These are phyloP conservation scores for Rallus limicola DNA, from an alignment of 2,113 vertebrate species.

Conservation along the genomic window DNA sequence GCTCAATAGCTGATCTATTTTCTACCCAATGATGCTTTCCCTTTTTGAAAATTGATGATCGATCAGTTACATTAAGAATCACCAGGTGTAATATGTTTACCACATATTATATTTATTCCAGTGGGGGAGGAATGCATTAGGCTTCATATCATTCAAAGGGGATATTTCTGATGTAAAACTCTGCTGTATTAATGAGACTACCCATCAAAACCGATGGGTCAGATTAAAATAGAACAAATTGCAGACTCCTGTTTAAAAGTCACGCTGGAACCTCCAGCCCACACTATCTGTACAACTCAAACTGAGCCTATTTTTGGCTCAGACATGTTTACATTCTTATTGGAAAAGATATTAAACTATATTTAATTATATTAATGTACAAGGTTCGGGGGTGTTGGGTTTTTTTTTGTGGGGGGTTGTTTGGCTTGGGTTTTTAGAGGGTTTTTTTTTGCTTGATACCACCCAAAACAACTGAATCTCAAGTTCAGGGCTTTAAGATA, in stretches of 20 bases:
- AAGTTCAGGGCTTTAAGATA: neutral
- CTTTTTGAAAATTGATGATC: conserved; percentile 29
- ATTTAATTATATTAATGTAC: neutral
- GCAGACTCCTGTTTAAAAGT: conserved; percentile 36
- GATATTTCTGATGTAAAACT: conserved; percentile 23
- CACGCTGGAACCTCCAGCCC: neutral
- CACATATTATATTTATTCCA: conserved; percentile 30
- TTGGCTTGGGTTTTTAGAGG: no score
- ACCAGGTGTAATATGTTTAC: conserved; percentile 26
- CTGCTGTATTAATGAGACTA: conserved; percentile 20
- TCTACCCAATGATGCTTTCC: conserved; percentile 10
- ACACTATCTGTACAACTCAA: neutral
- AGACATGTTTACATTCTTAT: neutral
- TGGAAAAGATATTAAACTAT: neutral
- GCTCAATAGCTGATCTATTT: conserved; percentile 52
- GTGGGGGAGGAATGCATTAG: conserved; percentile 30
- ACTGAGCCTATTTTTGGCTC: neutral
- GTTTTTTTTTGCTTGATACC: neutral
- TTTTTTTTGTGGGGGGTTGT: no score
- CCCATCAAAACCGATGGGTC: conserved; percentile 31
- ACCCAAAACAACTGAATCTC: neutral
- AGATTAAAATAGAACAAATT: conserved; percentile 53
- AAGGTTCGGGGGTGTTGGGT: neutral
- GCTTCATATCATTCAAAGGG: neutral
- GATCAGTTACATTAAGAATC: conserved; percentile 42